Percentiles rank a stretch among this genome's conserved stretches.
phyloP scores from a whole-genome alignment of 1,140 invertebrate genomes.

The Tachypleus tridentatus region DNA sequence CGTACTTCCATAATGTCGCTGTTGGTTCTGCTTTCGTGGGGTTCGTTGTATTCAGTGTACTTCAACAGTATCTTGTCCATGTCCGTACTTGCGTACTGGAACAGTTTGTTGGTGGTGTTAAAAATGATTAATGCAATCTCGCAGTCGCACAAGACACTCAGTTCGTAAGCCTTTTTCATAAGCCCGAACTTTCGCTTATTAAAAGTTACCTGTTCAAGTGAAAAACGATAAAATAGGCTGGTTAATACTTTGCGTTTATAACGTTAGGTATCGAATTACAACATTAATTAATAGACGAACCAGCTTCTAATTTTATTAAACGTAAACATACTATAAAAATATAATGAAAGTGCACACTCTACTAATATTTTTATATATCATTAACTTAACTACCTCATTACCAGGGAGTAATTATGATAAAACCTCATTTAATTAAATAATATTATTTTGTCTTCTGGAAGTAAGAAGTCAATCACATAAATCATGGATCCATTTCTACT shows the following conservation, averaged over 20 bases:
- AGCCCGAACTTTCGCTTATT: conserved; percentile 99
- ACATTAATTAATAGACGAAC: too few relatives aligned
- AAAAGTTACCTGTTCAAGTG: conserved; percentile 77
- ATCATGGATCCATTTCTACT: too few relatives aligned
- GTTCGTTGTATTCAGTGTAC: conserved; percentile 99
- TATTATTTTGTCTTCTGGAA: too few relatives aligned
- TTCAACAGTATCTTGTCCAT: conserved; percentile 99
- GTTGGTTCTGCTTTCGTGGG: conserved; percentile 97
- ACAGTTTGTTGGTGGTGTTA: conserved; percentile 96
- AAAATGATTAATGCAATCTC: conserved; percentile 99
- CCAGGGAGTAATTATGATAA: too few relatives aligned
- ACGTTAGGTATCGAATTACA: too few relatives aligned
- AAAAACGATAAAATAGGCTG: too few relatives aligned
- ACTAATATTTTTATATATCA: too few relatives aligned
- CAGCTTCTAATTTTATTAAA: not conserved
- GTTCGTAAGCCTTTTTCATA: conserved; percentile 99
- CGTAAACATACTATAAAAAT: not conserved
- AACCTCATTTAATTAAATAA: too few relatives aligned
- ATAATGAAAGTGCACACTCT: not conserved
- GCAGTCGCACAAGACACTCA: conserved; percentile 97
- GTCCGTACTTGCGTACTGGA: conserved; percentile 97
- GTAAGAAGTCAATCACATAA: too few relatives aligned
- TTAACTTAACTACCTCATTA: not conserved
- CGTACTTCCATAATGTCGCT: conserved; percentile 99
- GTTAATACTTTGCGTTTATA: too few relatives aligned